These are phyloP conservation scores for Rhodeus uyekii DNA, from an alignment of 2,797 vertebrate species.

Conservation along the genomic window DNA sequence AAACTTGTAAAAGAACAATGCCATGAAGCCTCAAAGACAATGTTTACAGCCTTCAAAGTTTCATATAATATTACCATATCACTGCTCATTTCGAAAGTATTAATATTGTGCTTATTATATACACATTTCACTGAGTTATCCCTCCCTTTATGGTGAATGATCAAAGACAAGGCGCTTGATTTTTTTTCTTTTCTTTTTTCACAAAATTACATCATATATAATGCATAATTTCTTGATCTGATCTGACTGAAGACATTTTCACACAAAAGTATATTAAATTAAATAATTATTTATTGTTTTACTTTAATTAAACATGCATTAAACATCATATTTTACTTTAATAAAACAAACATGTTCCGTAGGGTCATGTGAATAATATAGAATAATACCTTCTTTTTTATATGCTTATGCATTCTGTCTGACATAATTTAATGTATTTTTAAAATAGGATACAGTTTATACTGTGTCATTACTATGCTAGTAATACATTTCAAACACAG, in stretches of 20 bases:
- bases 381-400: background rate
- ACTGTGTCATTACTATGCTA: background rate
- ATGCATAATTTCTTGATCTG: background rate
- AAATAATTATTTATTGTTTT: background rate
- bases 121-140: background rate
- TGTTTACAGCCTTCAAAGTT: background rate
- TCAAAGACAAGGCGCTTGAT: background rate
- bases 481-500: background rate
- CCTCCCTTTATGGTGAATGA: background rate
- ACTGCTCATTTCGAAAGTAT: background rate
- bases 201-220: background rate
- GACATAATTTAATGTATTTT: background rate
- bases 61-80: background rate
- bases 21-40: background rate
- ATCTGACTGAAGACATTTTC: background rate
- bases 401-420: background rate
- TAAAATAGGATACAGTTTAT: background rate
- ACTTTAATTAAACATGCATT: background rate
- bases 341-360: background rate
- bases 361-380: background rate
- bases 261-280: background rate
- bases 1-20: conserved; percentile 2
- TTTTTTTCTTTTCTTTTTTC: too few relatives aligned
- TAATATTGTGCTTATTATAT: background rate
- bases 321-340: too few relatives aligned